These are phyloP conservation scores for Itoplectis maculator DNA, from an alignment of 2,888 invertebrate species.

Conservation along the genomic window DNA sequence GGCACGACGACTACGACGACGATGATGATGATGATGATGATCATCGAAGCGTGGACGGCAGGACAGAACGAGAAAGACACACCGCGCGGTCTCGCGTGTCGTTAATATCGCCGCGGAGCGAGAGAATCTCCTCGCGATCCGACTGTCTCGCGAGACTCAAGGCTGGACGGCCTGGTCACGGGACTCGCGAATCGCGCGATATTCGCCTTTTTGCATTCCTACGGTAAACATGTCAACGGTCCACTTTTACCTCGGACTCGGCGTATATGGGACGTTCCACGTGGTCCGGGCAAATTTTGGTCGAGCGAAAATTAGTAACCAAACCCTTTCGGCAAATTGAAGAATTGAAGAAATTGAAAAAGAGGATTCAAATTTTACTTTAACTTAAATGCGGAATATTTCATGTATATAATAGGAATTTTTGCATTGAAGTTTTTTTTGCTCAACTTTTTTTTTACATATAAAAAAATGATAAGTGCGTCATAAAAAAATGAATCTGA, in stretches of 20 bases:
- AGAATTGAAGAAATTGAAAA: neutral
- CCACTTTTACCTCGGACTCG: neutral
- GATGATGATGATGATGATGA: conserved; percentile 1
- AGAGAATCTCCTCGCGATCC: conserved; percentile 40
- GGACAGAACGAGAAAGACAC: conserved; percentile 19
- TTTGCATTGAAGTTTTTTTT: too few species aligned
- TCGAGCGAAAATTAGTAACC: neutral
- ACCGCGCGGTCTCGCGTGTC: conserved; percentile 43
- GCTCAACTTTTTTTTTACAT: too few species aligned
- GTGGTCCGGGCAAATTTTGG: neutral
- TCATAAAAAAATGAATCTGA: too few species aligned
- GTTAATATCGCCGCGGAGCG: conserved; percentile 50
- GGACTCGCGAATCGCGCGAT: conserved; percentile 28
- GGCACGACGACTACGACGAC: conserved; percentile 43
- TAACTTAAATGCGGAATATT: too few species aligned
- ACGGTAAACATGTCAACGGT: neutral
- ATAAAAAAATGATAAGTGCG: too few species aligned
- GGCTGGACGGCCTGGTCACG: conserved; percentile 48
- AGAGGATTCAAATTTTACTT: neutral
- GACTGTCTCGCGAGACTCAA: conserved; percentile 42
- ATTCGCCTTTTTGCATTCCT: neutral
- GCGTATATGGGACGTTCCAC: neutral
- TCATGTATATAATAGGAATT: too few species aligned
- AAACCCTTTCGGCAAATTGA: neutral
- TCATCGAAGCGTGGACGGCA: conserved; percentile 59